Percentiles rank a stretch among this genome's conserved stretches.
Evolutionary conservation across 2,888 invertebrate genomes (phyloP).

Genomic region (Girardia tigrina): DNA sequence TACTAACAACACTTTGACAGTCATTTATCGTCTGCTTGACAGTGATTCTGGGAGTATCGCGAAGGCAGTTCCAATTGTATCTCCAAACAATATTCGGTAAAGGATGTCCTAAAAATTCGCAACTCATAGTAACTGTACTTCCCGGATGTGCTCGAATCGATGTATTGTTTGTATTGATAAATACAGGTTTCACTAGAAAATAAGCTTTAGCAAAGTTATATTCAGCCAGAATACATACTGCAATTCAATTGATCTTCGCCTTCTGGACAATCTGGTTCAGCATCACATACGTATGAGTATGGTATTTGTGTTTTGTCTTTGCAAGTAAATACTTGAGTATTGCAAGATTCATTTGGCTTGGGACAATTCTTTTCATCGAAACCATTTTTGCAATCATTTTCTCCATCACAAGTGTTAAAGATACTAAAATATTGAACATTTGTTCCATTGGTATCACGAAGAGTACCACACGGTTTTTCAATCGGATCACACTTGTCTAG

Average conservation of each 20-base stretch:
- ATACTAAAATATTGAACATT: not conserved
- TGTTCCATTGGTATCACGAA: not conserved
- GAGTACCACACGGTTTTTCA: not conserved
- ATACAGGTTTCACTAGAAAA: conserved; percentile 7
- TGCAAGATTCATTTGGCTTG: not conserved
- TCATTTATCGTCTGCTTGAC: not conserved
- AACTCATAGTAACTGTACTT: not conserved
- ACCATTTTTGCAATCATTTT: not conserved
- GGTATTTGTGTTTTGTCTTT: not conserved
- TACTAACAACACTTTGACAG: not conserved
- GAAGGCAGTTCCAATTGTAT: not conserved
- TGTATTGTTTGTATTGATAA: not conserved
- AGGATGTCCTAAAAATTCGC: not conserved
- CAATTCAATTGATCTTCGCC: not conserved
- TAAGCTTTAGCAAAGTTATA: not conserved
- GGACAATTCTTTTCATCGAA: not conserved
- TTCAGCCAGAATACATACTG: too few relatives aligned
- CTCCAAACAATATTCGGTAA: not conserved
- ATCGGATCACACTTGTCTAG: not conserved
- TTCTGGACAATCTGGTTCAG: not conserved
- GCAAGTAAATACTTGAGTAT: not conserved
- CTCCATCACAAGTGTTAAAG: not conserved
- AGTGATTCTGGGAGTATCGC: not conserved
- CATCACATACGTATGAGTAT: not conserved
- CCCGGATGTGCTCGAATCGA: not conserved